Conservation (phyloP, 2,113 vertebrate species). For the Eidolon helvum region DNA sequence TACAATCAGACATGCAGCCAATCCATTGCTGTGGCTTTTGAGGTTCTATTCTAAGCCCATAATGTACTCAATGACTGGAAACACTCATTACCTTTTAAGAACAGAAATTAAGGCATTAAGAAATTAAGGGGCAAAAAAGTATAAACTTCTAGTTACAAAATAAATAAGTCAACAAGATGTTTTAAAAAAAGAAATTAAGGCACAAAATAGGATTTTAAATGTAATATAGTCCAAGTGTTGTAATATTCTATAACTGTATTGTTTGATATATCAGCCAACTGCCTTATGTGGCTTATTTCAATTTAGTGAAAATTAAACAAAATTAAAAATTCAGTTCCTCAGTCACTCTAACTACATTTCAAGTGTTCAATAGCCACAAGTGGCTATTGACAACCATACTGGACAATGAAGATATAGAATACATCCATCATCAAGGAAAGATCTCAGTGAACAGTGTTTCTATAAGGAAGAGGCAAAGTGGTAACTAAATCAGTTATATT, state of each 20-base stretch:
- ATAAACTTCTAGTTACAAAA: not conserved
- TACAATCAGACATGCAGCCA: not conserved
- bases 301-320: not conserved
- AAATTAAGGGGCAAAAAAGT: not conserved
- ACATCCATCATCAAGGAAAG: not conserved
- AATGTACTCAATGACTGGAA: not conserved
- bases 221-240: not conserved
- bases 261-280: not conserved
- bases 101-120: not conserved
- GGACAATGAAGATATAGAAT: not conserved
- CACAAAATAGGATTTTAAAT: not conserved
- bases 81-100: not conserved
- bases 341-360: not conserved
- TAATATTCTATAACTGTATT: not conserved
- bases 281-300: not conserved
- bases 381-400: not conserved
- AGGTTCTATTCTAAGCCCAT: not conserved
- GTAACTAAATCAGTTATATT: not conserved
- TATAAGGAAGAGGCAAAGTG: not conserved
- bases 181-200: not conserved
- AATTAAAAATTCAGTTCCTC: not conserved
- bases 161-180: not conserved
- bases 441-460: not conserved
- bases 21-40: not conserved
- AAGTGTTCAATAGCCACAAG: not conserved